A percentile compares a stretch with the other conserved stretches of the same genome.
Conservation (phyloP, 1,140 invertebrate genomes). For the Heliconius hewitsoni region DNA sequence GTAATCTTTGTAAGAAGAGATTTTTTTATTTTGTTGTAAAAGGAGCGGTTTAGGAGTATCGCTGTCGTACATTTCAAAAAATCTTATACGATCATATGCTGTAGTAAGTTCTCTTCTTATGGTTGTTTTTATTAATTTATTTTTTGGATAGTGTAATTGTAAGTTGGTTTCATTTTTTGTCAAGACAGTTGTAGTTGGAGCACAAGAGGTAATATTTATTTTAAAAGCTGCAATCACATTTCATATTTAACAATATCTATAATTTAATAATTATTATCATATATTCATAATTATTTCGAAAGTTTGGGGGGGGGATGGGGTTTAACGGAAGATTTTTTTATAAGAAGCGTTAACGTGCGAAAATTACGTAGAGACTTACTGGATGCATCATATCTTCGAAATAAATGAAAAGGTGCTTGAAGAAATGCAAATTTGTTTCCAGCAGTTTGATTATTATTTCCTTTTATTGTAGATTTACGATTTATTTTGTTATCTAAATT, state of each 20-base stretch:
- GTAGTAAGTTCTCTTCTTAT: slow-evolving; percentile 24
- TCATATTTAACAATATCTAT: not conserved
- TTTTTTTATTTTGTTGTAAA: slow-evolving; percentile 6
- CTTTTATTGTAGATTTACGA: slow-evolving; percentile 9
- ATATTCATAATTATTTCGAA: too few species aligned
- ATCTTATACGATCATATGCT: slow-evolving; percentile 62
- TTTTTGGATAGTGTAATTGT: not conserved
- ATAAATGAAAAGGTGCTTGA: slow-evolving; percentile 32
- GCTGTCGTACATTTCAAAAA: slow-evolving; percentile 71
- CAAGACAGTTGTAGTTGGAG: not conserved
- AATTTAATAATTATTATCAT: too few species aligned
- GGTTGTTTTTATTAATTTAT: not conserved
- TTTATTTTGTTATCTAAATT: slow-evolving; percentile 45
- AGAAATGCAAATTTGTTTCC: slow-evolving; percentile 25
- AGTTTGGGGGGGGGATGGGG: too few species aligned
- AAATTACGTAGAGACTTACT: not conserved
- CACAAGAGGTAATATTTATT: not conserved
- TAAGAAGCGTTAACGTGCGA: not conserved
- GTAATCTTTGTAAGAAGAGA: not conserved
- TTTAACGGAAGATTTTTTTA: not conserved
- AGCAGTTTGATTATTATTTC: slow-evolving; percentile 5
- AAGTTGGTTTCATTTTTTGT: not conserved
- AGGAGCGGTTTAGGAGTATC: slow-evolving; percentile 42
- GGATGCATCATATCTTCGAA: slow-evolving; percentile 29
- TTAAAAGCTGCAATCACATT: slow-evolving; percentile 10